Evolutionary conservation across 1,140 invertebrate genomes (phyloP).

Genomic region (Hylaeus anthracinus): DNA sequence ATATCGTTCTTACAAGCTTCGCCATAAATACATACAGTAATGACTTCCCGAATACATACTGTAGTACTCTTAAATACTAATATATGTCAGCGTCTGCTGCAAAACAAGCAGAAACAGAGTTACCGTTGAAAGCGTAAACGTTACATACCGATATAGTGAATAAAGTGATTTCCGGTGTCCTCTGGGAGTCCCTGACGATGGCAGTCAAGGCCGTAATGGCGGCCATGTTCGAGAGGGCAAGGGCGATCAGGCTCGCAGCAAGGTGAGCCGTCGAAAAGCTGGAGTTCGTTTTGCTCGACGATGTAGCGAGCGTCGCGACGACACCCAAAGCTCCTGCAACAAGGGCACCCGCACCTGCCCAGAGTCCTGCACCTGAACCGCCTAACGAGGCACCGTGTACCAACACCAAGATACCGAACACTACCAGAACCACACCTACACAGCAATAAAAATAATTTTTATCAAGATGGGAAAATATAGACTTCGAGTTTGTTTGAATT

Average conservation of each 20-base stretch:
- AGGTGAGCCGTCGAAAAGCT: conserved; percentile 77
- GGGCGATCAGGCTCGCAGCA: conserved; percentile 75
- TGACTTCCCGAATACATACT: too few relatives aligned
- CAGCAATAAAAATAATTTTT: not conserved
- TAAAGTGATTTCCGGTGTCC: conserved; percentile 70
- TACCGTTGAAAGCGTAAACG: conserved; percentile 19
- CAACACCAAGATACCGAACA: conserved; percentile 79
- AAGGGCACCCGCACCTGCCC: conserved; percentile 80
- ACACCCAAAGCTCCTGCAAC: conserved; percentile 76
- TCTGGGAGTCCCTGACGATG: conserved; percentile 76
- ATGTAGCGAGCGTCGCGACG: conserved; percentile 73
- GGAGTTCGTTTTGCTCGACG: conserved; percentile 66
- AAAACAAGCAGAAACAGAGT: not conserved
- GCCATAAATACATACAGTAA: too few relatives aligned
- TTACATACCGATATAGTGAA: conserved; percentile 69
- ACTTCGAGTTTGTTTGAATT: not conserved
- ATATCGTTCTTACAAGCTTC: too few relatives aligned
- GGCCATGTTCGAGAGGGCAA: conserved; percentile 78
- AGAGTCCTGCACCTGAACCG: conserved; percentile 79
- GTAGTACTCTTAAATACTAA: too few relatives aligned
- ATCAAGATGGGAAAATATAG: not conserved
- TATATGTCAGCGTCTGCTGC: not conserved
- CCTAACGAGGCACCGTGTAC: conserved; percentile 79
- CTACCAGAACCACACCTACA: conserved; percentile 78
- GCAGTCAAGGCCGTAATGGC: conserved; percentile 78